Conservation (phyloP, 1,140 invertebrate genomes). For the Aricia agestis region DNA sequence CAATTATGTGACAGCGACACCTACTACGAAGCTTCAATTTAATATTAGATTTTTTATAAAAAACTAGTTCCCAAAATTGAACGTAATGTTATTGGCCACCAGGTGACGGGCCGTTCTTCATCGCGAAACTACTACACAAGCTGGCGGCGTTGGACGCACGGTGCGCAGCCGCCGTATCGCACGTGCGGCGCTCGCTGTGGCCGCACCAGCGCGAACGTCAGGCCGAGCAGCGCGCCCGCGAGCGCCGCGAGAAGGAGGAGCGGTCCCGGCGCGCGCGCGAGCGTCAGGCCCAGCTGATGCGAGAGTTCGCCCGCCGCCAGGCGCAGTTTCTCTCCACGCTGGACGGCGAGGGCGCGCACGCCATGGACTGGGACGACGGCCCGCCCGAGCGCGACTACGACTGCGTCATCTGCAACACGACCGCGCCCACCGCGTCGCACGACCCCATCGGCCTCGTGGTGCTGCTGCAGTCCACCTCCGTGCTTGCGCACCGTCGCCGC, state of each 20-base stretch:
- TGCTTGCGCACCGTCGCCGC: slow-evolving; percentile 84
- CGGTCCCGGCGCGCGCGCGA: slow-evolving; percentile 89
- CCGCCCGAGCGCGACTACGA: slow-evolving; percentile 86
- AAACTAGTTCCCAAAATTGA: background rate
- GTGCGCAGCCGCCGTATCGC: slow-evolving; percentile 81
- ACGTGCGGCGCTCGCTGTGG: slow-evolving; percentile 84
- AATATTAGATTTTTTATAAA: too few relatives aligned
- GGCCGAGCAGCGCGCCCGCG: slow-evolving; percentile 82
- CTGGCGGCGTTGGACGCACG: slow-evolving; percentile 83
- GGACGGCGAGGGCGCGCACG: slow-evolving; percentile 78
- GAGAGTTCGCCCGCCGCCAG: slow-evolving; percentile 93
- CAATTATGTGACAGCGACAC: too few relatives aligned
- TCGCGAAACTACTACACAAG: slow-evolving; percentile 85
- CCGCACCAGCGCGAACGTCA: slow-evolving; percentile 86
- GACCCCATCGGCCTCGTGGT: slow-evolving; percentile 95
- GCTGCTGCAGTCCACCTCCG: slow-evolving; percentile 89
- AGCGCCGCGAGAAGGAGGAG: slow-evolving; percentile 87
- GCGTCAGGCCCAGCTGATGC: slow-evolving; percentile 93
- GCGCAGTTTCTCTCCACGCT: slow-evolving; percentile 93
- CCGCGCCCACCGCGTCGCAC: slow-evolving; percentile 87
- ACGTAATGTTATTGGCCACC: background rate
- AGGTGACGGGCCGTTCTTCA: slow-evolving; percentile 92
- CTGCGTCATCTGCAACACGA: slow-evolving; percentile 97
- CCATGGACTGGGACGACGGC: slow-evolving; percentile 85
- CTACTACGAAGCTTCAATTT: too few relatives aligned